These are phyloP conservation scores for Gracilinanus agilis DNA, from an alignment of 2,113 vertebrate species.

Conservation along the genomic window DNA sequence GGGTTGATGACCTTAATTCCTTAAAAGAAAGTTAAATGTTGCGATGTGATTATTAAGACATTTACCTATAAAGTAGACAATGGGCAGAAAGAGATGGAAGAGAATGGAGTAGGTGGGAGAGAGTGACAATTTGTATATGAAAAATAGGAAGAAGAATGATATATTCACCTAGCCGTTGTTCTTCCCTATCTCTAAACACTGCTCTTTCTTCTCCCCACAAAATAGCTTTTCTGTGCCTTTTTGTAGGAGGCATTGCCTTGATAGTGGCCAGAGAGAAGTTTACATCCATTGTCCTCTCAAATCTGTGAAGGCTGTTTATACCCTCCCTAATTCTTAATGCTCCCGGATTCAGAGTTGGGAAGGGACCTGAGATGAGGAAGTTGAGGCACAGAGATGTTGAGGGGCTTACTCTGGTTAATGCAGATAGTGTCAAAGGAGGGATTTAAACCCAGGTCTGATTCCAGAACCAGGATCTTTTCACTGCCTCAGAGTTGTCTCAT, in stretches of 20 bases:
- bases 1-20: background rate
- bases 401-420: no score
- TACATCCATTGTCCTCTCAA: background rate
- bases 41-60: background rate
- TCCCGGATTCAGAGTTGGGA: no score
- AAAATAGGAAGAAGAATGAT: background rate
- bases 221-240: background rate
- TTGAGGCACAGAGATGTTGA: no score
- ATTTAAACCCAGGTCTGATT: no score
- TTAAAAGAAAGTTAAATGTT: constrained; percentile 27
- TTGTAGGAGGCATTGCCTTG: background rate
- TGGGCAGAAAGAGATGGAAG: background rate
- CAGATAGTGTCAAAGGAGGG: no score
- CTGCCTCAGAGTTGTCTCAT: no score
- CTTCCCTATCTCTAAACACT: background rate
- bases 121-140: background rate
- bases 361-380: no score
- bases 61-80: background rate
- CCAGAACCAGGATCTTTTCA: no score
- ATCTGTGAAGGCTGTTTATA: background rate
- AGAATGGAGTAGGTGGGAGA: background rate
- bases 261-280: background rate
- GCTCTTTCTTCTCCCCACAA: background rate
- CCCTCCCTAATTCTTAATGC: no score
- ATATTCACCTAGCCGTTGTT: background rate